Evolutionary conservation across 2,113 vertebrate species (phyloP).

Genomic region (Xiphophorus maculatus): DNA sequence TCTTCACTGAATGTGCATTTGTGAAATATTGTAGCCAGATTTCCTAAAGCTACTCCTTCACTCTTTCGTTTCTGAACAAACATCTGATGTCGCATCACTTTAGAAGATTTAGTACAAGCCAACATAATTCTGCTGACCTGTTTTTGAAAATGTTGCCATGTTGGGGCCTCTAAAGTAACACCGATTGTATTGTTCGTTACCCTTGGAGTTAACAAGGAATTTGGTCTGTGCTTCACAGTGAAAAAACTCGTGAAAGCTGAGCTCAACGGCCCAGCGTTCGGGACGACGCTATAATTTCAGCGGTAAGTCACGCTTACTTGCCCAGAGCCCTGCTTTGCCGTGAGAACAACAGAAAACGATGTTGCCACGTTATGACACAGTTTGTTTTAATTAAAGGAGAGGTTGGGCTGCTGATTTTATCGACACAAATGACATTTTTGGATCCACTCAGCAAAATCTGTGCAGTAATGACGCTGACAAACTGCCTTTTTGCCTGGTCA

Average conservation of each 20-base stretch:
- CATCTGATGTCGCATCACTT: background rate
- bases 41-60: background rate
- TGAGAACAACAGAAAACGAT: background rate
- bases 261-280: background rate
- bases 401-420: background rate
- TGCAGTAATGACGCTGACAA: slow-evolving; percentile 23
- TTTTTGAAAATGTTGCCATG: background rate
- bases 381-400: slow-evolving; percentile 16
- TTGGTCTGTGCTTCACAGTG: background rate
- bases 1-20: background rate
- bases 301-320: background rate
- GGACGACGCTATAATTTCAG: background rate
- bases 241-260: background rate
- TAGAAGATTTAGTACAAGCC: background rate
- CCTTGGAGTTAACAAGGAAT: background rate
- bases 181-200: background rate
- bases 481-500: slow-evolving; percentile 11
- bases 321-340: background rate
- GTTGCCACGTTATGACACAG: background rate
- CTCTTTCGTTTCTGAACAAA: background rate
- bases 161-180: background rate
- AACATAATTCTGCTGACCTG: background rate
- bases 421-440: slow-evolving; percentile 13
- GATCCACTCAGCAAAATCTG: slow-evolving; percentile 25
- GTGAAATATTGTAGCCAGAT: background rate